Evolutionary conservation across 2,888 invertebrate species (phyloP), one percentile per base, ranked within the genome.

Genomic region (Melipona bicolor): DNA sequence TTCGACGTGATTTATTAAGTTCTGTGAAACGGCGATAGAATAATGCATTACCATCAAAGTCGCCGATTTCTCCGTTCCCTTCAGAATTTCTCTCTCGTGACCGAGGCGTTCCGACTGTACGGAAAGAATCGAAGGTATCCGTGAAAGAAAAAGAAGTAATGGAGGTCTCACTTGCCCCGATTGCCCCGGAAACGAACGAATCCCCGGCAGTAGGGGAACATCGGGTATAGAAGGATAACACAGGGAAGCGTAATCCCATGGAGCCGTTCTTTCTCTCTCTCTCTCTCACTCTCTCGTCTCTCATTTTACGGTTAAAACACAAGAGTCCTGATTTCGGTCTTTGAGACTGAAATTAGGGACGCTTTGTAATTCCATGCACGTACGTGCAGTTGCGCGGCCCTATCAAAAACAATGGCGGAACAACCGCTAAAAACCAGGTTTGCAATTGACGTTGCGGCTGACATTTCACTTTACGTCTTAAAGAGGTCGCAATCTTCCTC

Each of bases 141-240:
- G 84, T 36, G 83, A 74, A 78, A 75, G 83, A 81, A 87, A 90
- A 82, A 79, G 73, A 78, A 82, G 82, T 81, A 88, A 88, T 83
- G 78, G 84, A 86, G 84, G 84, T 87, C 81, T 86, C 87, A 80
- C 84, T 87, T 89, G 85, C 79, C 81, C 79, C 88, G 88, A 90
- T 90, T 88, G 89, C 84, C 43, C 86, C 86, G 86, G 90, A 90
- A 90, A 89, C 87, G 88, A 88, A 90, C 84, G 91, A 88, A 84
- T 85, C 43, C 79, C 72, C 83, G 67, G 79, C 77, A 82, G 88
- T 84, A 90, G 87, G 89, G 79, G 80, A 82, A 80, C 84, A 90
- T 89, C 87, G 11, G 83, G 85, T 84, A 27, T 27, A 61, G 89
- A 87, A 88, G 84, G 88, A 89, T 90, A 90, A 90, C 89, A 85